Evolutionary conservation across 2,888 invertebrate genomes (phyloP), one percentile per base, ranked within the genome.

Genomic region (Eupithecia centaureata): DNA sequence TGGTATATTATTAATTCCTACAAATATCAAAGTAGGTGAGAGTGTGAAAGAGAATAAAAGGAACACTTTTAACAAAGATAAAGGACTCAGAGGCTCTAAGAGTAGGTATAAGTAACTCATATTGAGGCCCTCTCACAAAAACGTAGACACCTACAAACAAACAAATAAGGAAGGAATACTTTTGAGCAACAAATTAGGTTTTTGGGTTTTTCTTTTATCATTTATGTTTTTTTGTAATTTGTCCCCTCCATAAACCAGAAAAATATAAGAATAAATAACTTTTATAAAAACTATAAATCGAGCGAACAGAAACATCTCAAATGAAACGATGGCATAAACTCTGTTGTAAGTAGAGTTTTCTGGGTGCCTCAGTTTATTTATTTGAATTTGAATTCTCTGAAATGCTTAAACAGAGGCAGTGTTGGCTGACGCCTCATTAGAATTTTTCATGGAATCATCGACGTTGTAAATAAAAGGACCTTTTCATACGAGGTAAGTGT

Each of bases 61-160:
- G 35, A 35, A 22, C 33, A 33, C 58, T 58, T 33, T 58, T 32
- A 18, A 35, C 32, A n/a, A 56, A 32, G 56, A 56, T 56, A 32
- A 56, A n/a, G 56, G 30, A 56, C 33, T 33, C 33, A 47, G 18
- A 47, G 22, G 47, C 47, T 12, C 22, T 22, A 12, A 8, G 47
- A 47, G 47, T 47, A 12, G 3, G 47, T 47, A 47, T 47, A 22
- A 22, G 47, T 47, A 22, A 42, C 42, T 18, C 18, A 47, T 22
- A 47, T 47, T 22, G 22, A 47, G 47, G 12, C 18, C 47, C 22
- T 22, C 22, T 42, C 18, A 47, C 47, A 47, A 10, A 42, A 8
- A 12, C 22, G 1, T 47, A 22, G 47, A 47, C 42, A 42, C 18
- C 10, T 42, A 18, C 42, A 5, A n/a, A n/a, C n/a, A n/a, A n/a